phyloP scores from a whole-genome alignment of 2,797 vertebrate genomes.

The Clarias fuscus region DNA sequence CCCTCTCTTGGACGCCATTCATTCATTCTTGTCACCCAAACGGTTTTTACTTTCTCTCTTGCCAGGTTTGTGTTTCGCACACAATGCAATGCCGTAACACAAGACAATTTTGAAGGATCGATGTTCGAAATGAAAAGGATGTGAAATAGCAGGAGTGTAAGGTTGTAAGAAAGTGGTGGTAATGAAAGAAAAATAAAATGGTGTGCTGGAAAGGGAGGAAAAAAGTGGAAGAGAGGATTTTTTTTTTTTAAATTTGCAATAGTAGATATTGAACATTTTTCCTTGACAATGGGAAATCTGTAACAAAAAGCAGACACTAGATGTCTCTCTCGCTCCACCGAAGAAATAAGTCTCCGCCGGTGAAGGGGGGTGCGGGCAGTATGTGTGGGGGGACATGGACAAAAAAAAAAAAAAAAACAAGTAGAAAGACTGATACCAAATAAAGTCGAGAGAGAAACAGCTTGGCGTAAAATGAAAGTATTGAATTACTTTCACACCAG shows the following conservation, averaged over 20 bases:
- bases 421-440: slow-evolving; percentile 62
- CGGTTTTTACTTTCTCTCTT: background rate
- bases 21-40: background rate
- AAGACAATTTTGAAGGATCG: slow-evolving; percentile 25
- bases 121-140: slow-evolving; percentile 42
- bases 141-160: slow-evolving; percentile 27
- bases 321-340: slow-evolving; percentile 80
- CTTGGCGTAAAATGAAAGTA: slow-evolving; percentile 70
- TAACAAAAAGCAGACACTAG: slow-evolving; percentile 63
- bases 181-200: slow-evolving; percentile 54
- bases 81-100: slow-evolving; percentile 35
- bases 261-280: background rate
- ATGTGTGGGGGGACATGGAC: slow-evolving; percentile 37
- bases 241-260: background rate
- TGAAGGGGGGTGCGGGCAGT: slow-evolving; percentile 7
- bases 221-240: background rate
- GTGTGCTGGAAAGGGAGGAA: slow-evolving; percentile 45
- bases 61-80: slow-evolving; percentile 43
- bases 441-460: slow-evolving; percentile 53
- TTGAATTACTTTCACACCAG: slow-evolving; percentile 75
- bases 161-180: slow-evolving; percentile 7
- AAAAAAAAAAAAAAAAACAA: slow-evolving; percentile 50
- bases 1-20: background rate
- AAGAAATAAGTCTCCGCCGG: slow-evolving; percentile 51
- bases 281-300: background rate